Conservation (phyloP, 2,888 invertebrate genomes). For the Geophilus truncorum region DNA sequence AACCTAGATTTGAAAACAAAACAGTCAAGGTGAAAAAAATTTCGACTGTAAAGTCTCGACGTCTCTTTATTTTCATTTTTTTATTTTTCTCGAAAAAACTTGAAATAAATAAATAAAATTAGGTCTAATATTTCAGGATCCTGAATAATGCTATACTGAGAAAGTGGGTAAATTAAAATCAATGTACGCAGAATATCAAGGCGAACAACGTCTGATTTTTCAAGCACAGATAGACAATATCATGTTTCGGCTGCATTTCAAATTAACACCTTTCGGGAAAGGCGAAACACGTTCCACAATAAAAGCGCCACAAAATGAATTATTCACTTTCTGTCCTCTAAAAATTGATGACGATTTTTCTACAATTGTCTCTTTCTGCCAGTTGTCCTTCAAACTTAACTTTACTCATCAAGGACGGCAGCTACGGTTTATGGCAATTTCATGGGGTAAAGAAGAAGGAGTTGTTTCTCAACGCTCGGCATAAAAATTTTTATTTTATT, state of each 20-base stretch:
- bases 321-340: not conserved
- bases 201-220: not conserved
- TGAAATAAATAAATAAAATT: not conserved
- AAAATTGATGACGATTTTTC: not conserved
- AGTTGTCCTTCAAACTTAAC: constrained; percentile 17
- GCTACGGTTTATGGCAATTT: constrained; percentile 18
- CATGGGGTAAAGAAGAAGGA: not conserved
- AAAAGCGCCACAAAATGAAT: not conserved
- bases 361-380: constrained; percentile 24
- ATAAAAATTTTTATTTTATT: no score
- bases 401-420: constrained; percentile 10
- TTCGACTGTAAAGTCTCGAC: not conserved
- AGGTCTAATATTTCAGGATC: not conserved
- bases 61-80: not conserved
- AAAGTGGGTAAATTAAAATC: not conserved
- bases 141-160: not conserved
- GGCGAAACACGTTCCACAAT: not conserved
- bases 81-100: no score
- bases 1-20: not conserved
- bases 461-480: not conserved
- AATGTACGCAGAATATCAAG: not conserved
- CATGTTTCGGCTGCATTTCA: no score
- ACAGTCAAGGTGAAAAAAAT: not conserved
- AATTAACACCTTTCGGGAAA: not conserved
- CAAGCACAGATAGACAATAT: no score